Conservation (phyloP, 2,797 vertebrate species). For the Anolis apletophallus region DNA sequence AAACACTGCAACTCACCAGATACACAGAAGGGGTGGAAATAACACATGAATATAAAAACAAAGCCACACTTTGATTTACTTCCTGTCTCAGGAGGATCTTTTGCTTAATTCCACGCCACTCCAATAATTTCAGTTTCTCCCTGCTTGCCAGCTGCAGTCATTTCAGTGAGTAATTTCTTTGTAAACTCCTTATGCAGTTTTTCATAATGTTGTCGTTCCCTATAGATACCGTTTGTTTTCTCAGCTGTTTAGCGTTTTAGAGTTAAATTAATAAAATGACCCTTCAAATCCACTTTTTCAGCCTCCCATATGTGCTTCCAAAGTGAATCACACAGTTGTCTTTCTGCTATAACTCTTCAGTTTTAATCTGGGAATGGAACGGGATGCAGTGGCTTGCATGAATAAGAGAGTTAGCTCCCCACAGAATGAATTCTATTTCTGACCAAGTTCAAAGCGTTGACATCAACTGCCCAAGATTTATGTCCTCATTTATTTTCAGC, state of each 20-base stretch:
- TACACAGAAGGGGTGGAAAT: too few species aligned
- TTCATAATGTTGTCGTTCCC: background rate
- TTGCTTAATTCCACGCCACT: background rate
- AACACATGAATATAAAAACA: background rate
- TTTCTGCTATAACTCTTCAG: background rate
- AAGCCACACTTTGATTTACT: background rate
- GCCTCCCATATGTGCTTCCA: background rate
- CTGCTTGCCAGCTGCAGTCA: background rate
- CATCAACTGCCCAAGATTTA: background rate
- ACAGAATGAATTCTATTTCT: background rate
- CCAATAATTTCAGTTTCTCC: background rate
- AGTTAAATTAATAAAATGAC: background rate
- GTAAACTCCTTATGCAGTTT: background rate
- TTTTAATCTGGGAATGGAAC: background rate
- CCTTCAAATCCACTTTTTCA: background rate
- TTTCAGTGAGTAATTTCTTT: slow-evolving; percentile 14
- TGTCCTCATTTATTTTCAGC: background rate
- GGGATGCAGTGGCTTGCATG: background rate
- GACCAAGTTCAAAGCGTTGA: background rate
- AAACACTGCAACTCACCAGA: background rate
- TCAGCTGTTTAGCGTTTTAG: background rate
- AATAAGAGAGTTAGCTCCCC: background rate
- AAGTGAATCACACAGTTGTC: background rate
- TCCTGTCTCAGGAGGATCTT: background rate
- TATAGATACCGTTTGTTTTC: background rate